phyloP scores from a whole-genome alignment of 2,888 invertebrate genomes.

The Drosophila nr. medialis region DNA sequence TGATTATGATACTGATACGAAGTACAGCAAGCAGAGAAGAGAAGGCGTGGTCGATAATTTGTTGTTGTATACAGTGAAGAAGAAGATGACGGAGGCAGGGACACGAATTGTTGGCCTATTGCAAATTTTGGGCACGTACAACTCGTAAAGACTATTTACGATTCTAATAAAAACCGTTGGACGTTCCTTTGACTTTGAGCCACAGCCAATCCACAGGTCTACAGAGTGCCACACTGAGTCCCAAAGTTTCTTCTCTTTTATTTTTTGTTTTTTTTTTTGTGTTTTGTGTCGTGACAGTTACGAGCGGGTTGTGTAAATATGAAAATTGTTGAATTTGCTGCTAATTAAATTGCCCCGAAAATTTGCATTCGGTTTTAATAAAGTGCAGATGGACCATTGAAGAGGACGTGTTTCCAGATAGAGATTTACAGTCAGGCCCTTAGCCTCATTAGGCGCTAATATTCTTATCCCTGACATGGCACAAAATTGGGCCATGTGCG shows the following conservation, averaged over 20 bases:
- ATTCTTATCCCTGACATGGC: slow-evolving; percentile 68
- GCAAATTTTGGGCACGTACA: slow-evolving; percentile 78
- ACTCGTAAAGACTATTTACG: slow-evolving; percentile 79
- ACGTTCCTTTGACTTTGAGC: slow-evolving; percentile 56
- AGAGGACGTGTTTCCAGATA: neutral
- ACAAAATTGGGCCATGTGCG: slow-evolving; percentile 33
- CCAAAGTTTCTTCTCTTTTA: slow-evolving; percentile 6
- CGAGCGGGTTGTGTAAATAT: slow-evolving; percentile 47
- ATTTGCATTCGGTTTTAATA: slow-evolving; percentile 75
- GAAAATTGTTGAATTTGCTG: slow-evolving; percentile 77
- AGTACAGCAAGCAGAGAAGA: neutral
- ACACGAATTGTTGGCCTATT: slow-evolving; percentile 71
- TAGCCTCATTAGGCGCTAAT: slow-evolving; percentile 37
- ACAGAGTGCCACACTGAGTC: slow-evolving; percentile 30
- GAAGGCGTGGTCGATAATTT: slow-evolving; percentile 67
- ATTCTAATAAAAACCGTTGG: slow-evolving; percentile 76
- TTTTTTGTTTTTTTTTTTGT: neutral
- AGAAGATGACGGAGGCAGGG: slow-evolving; percentile 5
- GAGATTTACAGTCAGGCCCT: slow-evolving; percentile 13
- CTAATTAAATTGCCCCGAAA: slow-evolving; percentile 74
- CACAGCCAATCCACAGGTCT: slow-evolving; percentile 15
- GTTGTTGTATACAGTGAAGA: slow-evolving; percentile 50
- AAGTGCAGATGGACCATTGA: slow-evolving; percentile 49
- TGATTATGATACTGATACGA: slow-evolving; percentile 69
- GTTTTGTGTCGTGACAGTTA: slow-evolving; percentile 59